phyloP scores from a whole-genome alignment of 2,888 invertebrate species.

The Conomelus anceps region DNA sequence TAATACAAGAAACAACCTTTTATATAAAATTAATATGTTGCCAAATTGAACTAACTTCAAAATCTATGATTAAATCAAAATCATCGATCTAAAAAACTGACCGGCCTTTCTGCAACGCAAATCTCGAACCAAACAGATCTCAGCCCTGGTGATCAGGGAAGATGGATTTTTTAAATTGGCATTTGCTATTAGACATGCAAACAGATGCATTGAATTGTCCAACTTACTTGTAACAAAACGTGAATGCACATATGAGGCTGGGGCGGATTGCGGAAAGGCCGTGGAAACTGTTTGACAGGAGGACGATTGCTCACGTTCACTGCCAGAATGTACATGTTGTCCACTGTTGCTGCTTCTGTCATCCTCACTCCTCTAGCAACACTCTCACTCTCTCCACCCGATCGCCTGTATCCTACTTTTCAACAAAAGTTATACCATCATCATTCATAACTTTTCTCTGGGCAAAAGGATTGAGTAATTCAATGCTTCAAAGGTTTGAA shows the following conservation, averaged over 20 bases:
- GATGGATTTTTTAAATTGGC: not conserved
- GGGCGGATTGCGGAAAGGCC: constrained; percentile 50
- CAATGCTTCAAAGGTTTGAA: no score
- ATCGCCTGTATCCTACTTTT: not conserved
- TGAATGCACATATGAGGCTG: constrained; percentile 65
- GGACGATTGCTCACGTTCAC: constrained; percentile 19
- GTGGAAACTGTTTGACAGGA: constrained; percentile 8
- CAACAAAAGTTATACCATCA: not conserved
- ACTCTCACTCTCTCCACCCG: not conserved
- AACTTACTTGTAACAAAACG: constrained; percentile 45
- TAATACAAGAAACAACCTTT: no score
- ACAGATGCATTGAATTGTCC: not conserved
- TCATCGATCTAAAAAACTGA: no score
- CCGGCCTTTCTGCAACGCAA: no score
- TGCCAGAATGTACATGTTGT: constrained; percentile 18
- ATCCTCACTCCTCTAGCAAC: no score
- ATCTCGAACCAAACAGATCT: no score
- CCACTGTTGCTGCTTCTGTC: constrained; percentile 11
- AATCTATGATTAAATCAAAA: no score
- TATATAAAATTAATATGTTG: no score
- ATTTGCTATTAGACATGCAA: no score
- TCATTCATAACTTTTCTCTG: not conserved
- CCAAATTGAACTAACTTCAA: no score
- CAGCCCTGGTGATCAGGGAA: no score
- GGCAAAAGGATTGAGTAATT: no score